These are phyloP conservation scores for Oxyura jamaicensis DNA, from an alignment of 2,113 vertebrate species.

Conservation along the genomic window DNA sequence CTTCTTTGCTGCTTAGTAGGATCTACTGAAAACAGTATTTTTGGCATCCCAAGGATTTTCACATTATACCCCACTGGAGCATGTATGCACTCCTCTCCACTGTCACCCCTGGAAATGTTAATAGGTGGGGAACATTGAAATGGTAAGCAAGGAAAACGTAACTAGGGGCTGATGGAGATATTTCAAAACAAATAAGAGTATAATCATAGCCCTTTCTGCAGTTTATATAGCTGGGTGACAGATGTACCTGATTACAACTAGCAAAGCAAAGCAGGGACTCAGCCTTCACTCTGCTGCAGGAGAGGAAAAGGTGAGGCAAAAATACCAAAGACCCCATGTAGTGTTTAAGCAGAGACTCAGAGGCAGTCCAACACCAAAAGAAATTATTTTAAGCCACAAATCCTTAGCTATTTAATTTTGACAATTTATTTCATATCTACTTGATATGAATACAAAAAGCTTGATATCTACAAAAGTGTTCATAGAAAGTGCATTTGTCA, in stretches of 20 bases:
- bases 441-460: slow-evolving; percentile 15
- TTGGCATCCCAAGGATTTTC: background rate
- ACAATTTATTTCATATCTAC: slow-evolving; percentile 34
- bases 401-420: slow-evolving; percentile 14
- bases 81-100: background rate
- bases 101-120: background rate
- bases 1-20: background rate
- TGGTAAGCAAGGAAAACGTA: background rate
- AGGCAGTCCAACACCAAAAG: background rate
- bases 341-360: background rate
- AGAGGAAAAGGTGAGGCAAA: background rate
- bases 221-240: background rate
- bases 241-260: background rate
- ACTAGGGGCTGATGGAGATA: background rate
- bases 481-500: background rate
- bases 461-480: background rate
- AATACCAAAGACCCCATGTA: background rate
- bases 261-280: slow-evolving; percentile 6
- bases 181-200: background rate
- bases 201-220: background rate
- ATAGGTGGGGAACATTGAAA: background rate
- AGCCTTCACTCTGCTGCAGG: background rate
- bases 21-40: background rate
- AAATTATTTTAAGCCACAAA: slow-evolving; percentile 31
- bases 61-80: background rate